These are phyloP conservation scores for Drosophila sproati DNA, from an alignment of 1,140 invertebrate genomes.

Conservation along the genomic window DNA sequence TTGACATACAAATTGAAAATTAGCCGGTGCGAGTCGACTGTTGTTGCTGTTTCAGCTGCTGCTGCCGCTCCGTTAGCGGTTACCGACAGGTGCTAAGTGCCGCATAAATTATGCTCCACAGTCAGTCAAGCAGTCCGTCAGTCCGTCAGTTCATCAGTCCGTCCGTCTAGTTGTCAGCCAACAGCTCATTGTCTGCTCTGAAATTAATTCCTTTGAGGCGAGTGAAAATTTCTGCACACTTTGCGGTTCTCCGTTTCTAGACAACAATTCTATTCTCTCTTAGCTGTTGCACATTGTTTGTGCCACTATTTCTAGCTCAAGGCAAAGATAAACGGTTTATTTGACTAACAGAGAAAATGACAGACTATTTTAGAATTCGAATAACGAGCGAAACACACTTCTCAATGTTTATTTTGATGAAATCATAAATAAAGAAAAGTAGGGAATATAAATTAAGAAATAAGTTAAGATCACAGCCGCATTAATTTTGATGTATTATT, in stretches of 20 bases:
- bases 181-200: constrained; percentile 44
- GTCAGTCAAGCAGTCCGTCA: not conserved
- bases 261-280: constrained; percentile 22
- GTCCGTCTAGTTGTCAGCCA: constrained; percentile 27
- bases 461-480: too few species aligned
- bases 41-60: not conserved
- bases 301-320: constrained; percentile 10
- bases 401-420: too few species aligned
- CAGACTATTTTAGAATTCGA: not conserved
- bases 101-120: constrained; percentile 55
- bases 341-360: constrained; percentile 3
- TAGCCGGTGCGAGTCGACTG: constrained; percentile 5
- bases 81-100: constrained; percentile 45
- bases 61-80: constrained; percentile 9
- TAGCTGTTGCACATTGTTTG: constrained; percentile 15
- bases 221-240: constrained; percentile 39
- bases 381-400: not conserved
- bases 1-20: constrained; percentile 48
- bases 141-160: not conserved
- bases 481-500: too few species aligned
- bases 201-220: constrained; percentile 51
- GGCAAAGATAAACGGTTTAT: not conserved
- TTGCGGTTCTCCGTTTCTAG: constrained; percentile 29
- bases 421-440: too few species aligned
- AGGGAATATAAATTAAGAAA: too few species aligned